Percentiles rank a stretch among this genome's conserved stretches.
phyloP scores from a whole-genome alignment of 2,888 invertebrate genomes.

The Drosophila parthenogenetica region DNA sequence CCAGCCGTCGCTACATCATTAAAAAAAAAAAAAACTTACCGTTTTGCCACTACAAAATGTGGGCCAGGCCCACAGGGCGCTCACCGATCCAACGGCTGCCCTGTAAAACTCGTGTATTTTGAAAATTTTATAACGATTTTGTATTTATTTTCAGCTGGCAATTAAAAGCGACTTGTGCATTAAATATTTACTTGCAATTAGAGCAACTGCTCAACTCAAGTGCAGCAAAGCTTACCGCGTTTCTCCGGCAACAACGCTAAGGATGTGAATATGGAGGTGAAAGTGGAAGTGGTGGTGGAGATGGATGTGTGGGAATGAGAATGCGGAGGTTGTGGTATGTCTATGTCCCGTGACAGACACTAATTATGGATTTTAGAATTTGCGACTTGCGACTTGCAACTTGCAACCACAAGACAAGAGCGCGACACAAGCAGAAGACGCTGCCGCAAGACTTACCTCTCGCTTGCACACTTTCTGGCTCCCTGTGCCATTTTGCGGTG shows the following conservation, averaged over 20 bases:
- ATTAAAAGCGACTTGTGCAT: constrained; percentile 71
- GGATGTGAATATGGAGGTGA: background rate
- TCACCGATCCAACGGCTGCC: background rate
- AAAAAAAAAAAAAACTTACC: constrained; percentile 58
- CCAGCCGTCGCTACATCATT: constrained; percentile 65
- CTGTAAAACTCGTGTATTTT: constrained; percentile 20
- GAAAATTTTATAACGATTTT: constrained; percentile 69
- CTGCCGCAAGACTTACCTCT: constrained; percentile 65
- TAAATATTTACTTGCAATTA: constrained; percentile 79
- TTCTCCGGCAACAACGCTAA: constrained; percentile 4
- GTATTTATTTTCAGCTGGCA: constrained; percentile 78
- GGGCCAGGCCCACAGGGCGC: constrained; percentile 47
- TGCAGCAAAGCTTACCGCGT: constrained; percentile 45
- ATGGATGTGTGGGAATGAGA: constrained; percentile 1
- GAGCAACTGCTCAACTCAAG: constrained; percentile 66
- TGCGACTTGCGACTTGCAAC: constrained; percentile 64
- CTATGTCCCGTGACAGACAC: constrained; percentile 73
- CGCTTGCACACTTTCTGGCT: constrained; percentile 8
- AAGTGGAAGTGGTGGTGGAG: background rate
- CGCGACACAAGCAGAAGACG: constrained; percentile 33
- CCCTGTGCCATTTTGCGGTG: constrained; percentile 68
- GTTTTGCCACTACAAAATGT: constrained; percentile 68
- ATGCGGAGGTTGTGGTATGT: constrained; percentile 37
- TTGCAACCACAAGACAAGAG: constrained; percentile 69
- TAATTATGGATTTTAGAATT: constrained; percentile 79